These are phyloP conservation scores for Fratercula arctica DNA, from an alignment of 2,797 vertebrate species.

Conservation along the genomic window DNA sequence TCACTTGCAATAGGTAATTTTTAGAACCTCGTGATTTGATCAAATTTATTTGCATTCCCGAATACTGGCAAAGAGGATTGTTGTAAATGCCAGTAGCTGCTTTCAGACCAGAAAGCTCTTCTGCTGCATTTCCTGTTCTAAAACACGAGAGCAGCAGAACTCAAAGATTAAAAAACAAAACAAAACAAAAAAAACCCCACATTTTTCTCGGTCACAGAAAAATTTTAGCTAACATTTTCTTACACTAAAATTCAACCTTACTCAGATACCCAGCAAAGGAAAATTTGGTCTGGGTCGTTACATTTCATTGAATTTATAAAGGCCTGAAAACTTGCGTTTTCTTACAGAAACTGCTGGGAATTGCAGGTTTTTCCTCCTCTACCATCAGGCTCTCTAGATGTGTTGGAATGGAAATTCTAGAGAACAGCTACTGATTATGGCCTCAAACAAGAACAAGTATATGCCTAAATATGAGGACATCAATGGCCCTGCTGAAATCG, in stretches of 20 bases:
- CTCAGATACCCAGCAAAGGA: background rate
- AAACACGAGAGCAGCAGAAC: background rate
- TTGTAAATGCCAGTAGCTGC: background rate
- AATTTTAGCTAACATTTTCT: background rate
- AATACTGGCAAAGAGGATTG: background rate
- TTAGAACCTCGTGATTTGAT: background rate
- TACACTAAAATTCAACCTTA: background rate
- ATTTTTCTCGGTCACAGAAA: background rate
- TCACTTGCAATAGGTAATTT: background rate
- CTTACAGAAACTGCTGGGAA: background rate
- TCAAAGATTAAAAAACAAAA: background rate
- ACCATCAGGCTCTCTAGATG: background rate
- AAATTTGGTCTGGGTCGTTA: background rate
- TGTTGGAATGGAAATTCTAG: background rate
- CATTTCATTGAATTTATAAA: background rate
- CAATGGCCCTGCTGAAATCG: background rate
- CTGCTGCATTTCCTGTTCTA: background rate
- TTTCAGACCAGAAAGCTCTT: background rate
- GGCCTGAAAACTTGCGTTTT: background rate
- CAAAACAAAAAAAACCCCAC: too few relatives aligned
- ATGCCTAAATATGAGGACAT: background rate
- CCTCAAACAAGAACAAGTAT: background rate
- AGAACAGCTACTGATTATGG: background rate
- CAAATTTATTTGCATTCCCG: background rate
- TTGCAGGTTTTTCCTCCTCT: background rate